These are phyloP conservation scores for Microctonus hyperodae DNA, from an alignment of 2,888 invertebrate genomes.

Conservation along the genomic window DNA sequence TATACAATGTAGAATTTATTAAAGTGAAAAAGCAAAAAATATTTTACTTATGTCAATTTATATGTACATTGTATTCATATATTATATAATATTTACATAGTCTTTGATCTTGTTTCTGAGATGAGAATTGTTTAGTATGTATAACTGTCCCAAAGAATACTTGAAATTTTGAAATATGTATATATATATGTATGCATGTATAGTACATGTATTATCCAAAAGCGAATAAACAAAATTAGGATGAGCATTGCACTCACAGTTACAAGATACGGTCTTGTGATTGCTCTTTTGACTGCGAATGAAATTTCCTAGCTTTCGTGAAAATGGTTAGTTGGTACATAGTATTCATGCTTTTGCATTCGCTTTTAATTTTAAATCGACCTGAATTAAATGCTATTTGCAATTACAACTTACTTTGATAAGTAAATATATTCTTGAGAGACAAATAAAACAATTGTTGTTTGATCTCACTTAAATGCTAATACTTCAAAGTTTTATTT, in stretches of 20 bases:
- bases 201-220: not conserved
- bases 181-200: no score
- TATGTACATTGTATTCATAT: no score
- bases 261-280: not conserved
- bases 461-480: not conserved
- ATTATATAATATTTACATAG: no score
- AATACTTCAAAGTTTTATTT: not conserved
- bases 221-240: slow-evolving; percentile 14
- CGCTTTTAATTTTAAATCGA: slow-evolving; percentile 10
- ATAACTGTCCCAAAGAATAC: no score
- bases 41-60: no score
- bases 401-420: not conserved
- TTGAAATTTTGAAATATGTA: no score
- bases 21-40: no score
- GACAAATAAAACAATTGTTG: not conserved
- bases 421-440: not conserved
- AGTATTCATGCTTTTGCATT: slow-evolving; percentile 7
- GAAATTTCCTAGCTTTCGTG: slow-evolving; percentile 1
- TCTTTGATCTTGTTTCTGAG: no score
- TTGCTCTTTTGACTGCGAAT: not conserved
- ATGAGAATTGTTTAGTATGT: no score
- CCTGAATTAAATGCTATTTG: slow-evolving; percentile 3
- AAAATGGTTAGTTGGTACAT: slow-evolving; percentile 3
- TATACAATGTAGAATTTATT: no score
- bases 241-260: not conserved